Evolutionary conservation across 2,888 invertebrate species (phyloP), one percentile per base, ranked within the genome.

Genomic region (Drosophila trichaetosa): DNA sequence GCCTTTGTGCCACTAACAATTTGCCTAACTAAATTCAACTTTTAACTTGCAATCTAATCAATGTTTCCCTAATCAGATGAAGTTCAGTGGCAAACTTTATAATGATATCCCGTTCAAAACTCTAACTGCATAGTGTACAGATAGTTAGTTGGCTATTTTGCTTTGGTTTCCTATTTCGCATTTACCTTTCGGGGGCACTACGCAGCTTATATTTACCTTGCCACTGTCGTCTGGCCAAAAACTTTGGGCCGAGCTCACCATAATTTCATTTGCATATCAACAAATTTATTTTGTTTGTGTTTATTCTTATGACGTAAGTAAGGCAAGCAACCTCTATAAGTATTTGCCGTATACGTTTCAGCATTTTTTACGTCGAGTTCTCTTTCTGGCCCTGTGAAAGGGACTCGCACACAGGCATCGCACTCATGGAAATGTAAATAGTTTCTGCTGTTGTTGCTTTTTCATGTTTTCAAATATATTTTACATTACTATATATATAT

Each of bases 241-340:
- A 65, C 51, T 83, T 79, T 80, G 61, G 52, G 69, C 69, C 54
- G 66, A 87, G 89, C 85, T 87, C 87, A 87, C 83, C 85, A 87
- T 87, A 90, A 88, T 84, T 89, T 85, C 76, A 89, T 88, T 88
- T 88, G 90, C 88, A 88, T 88, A 89, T 89, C 88, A 87, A 87
- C 87, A 90, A 90, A 86, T 89, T 90, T 83, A 73, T 83, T 80
- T 86, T 86, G 79, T 90, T 76, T 79, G 70, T 78, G 77, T 83
- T 75, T 80, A 80, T 82, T 80, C 79, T 77, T 76, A 82, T 80
- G 81, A 79, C 79, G 77, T 71, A 87, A 85, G 73, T 83, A 79
- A 71, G 78, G 65, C 71, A 68, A 62, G 54, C 38, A 57, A 67
- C 46, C 58, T 69, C 56, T 33, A 21, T 58, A 11, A 24, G 29